A percentile compares a stretch with the other conserved stretches of the same genome.
phyloP scores from a whole-genome alignment of 92 coral and sea anemone genomes.

The Metridium senile region DNA sequence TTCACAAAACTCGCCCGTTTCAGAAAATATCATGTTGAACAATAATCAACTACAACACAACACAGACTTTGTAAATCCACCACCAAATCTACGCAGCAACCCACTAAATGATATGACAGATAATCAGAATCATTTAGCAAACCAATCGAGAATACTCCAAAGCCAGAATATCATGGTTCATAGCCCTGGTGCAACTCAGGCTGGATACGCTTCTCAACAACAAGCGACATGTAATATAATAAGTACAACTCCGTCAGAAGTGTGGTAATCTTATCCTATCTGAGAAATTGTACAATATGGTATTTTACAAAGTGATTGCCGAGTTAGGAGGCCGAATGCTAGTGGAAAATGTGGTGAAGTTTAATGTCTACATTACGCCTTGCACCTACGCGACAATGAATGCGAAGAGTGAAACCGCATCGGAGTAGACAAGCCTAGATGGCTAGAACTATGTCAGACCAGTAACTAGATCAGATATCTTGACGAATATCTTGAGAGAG shows the following conservation, averaged over 20 bases:
- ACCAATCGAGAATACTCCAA: neutral
- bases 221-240: slow-evolving; percentile 43
- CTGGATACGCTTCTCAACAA: slow-evolving; percentile 36
- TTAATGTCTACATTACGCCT: slow-evolving; percentile 1
- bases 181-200: slow-evolving; percentile 25
- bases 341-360: slow-evolving; percentile 29
- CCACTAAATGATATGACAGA: slow-evolving; percentile 30
- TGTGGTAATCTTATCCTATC: too few relatives aligned
- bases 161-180: slow-evolving; percentile 27
- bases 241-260: slow-evolving; percentile 68
- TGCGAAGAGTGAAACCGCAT: slow-evolving; percentile 1
- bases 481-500: slow-evolving; percentile 22
- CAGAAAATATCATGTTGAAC: slow-evolving; percentile 35
- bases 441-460: slow-evolving; percentile 16
- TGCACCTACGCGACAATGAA: neutral
- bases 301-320: neutral
- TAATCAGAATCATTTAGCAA: slow-evolving; percentile 7
- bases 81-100: slow-evolving; percentile 11
- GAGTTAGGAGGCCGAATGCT: slow-evolving; percentile 7
- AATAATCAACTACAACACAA: slow-evolving; percentile 19
- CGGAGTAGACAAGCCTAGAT: neutral
- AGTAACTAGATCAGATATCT: slow-evolving; percentile 12
- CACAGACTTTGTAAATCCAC: slow-evolving; percentile 25
- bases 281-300: slow-evolving; percentile 27
- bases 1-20: slow-evolving; percentile 52